A percentile compares a stretch with the other conserved stretches of the same genome.
Conservation (phyloP, 2,888 invertebrate genomes). For the Leptothorax acervorum region DNA sequence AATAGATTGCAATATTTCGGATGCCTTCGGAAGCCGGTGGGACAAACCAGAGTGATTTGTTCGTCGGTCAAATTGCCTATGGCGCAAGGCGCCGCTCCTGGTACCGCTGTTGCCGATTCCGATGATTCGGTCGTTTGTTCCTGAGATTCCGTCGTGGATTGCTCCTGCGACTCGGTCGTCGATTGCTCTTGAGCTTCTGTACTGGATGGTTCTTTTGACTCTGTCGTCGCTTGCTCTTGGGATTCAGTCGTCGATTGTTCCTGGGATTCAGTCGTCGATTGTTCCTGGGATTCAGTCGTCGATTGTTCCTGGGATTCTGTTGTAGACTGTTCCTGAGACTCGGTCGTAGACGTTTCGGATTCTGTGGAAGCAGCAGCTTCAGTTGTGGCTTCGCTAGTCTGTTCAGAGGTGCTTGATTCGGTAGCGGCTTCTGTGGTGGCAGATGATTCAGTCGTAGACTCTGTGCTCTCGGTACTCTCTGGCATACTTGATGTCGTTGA, state of each 20-base stretch:
- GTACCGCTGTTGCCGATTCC: slow-evolving; percentile 40
- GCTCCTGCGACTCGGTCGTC: slow-evolving; percentile 58
- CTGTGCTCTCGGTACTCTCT: slow-evolving; percentile 52
- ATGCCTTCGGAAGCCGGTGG: slow-evolving; percentile 93
- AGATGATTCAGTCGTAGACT: slow-evolving; percentile 37
- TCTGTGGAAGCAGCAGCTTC: slow-evolving; percentile 39
- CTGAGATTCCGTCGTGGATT: slow-evolving; percentile 56
- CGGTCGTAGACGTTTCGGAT: slow-evolving; percentile 55
- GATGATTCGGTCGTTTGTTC: slow-evolving; percentile 75
- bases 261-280: slow-evolving; percentile 57
- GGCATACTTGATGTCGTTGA: slow-evolving; percentile 50
- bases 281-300: slow-evolving; percentile 56
- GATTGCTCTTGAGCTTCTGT: slow-evolving; percentile 57
- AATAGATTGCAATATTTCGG: slow-evolving; percentile 94
- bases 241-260: slow-evolving; percentile 55
- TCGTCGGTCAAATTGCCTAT: slow-evolving; percentile 88
- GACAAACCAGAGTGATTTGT: slow-evolving; percentile 91
- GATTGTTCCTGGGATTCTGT: slow-evolving; percentile 52
- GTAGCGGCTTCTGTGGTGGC: slow-evolving; percentile 15
- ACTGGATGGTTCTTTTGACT: slow-evolving; percentile 28
- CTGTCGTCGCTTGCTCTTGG: slow-evolving; percentile 50
- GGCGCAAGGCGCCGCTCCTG: slow-evolving; percentile 77
- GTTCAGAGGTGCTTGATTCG: slow-evolving; percentile 37
- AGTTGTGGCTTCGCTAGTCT: slow-evolving; percentile 33
- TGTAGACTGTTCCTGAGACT: slow-evolving; percentile 49